These are phyloP conservation scores for Struthidea cinerea DNA, from an alignment of 2,113 vertebrate species.

Conservation along the genomic window DNA sequence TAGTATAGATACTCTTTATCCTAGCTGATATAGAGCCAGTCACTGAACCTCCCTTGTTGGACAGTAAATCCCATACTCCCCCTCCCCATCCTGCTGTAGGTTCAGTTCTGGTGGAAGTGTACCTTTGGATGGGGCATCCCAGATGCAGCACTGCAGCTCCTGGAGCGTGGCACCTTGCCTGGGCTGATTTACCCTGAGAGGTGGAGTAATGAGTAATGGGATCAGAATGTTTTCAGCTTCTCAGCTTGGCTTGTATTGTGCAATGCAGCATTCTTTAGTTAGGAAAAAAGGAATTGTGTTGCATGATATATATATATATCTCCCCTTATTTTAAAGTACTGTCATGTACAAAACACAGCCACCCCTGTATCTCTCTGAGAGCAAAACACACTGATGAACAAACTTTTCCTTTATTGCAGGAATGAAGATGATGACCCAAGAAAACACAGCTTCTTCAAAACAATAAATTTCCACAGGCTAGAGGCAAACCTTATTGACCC, in stretches of 20 bases:
- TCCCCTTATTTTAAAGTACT: neutral
- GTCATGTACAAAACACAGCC: neutral
- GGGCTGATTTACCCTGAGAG: neutral
- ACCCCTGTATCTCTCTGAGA: neutral
- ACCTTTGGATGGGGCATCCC: neutral
- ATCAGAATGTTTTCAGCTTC: neutral
- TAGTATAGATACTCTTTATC: neutral
- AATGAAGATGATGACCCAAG: constrained; percentile 80
- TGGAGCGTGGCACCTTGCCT: neutral
- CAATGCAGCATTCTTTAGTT: neutral
- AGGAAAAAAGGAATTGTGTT: neutral
- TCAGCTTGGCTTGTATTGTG: neutral
- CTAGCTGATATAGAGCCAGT: neutral
- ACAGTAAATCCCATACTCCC: neutral
- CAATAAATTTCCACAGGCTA: constrained; percentile 86
- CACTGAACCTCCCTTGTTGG: neutral
- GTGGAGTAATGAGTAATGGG: neutral
- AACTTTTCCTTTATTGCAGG: constrained; percentile 68
- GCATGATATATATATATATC: too few species aligned
- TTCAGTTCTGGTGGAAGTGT: neutral
- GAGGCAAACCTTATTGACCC: constrained; percentile 86
- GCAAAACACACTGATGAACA: neutral
- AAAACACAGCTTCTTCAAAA: constrained; percentile 88
- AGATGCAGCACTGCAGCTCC: neutral
- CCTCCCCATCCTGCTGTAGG: neutral